Base-by-base conservation (phyloP, 2,888 invertebrate species). In the Saturnia pavonia region DNA sequence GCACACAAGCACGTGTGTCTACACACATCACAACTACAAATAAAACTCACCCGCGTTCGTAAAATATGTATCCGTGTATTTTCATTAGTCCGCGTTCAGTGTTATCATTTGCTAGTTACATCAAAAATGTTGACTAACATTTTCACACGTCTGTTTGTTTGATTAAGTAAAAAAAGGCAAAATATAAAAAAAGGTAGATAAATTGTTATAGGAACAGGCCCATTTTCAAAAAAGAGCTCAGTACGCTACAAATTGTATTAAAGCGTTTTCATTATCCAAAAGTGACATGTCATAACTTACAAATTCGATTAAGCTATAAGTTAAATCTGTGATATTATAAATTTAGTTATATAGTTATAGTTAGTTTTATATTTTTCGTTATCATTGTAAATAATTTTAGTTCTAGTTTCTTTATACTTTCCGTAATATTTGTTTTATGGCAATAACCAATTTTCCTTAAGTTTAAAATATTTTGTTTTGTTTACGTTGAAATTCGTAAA, bases 331-430 rank as follows among this genome's bases (percentile, higher is more conserved):
- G 57, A 69, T 22, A 51, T 51, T 54, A 69, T 54, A n/a, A 40
- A 34, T 69, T n/a, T 54, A 54, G 54, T 40, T 54, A 34, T 54
- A 69, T 25, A n/a, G n/a, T n/a, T n/a, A 68, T 68, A 48, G 16
- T 25, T 60, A 27, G 27, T 60, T 27, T 60, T 27, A 27, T 27
- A 14, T 27, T 60, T 60, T 25, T 27, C 57, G 22, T 22, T 22
- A 54, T 12, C 1, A 14, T 25, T 14, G 11, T 12, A 60, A 14
- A 14, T 60, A 60, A 14, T 9, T 60, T 60, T 27, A 60, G 11
- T 6, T 27, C 12, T 60, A 0, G 4, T 27, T 60, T 60, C 25
- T 12, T 60, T 27, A 60, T 60, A 25, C 14, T 27, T 60, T 54
- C 4, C 25, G n/a, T n/a, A 48, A 54, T 11, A 54, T 11, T 11